Conservation (phyloP, 2,113 vertebrate genomes). For the Cyprinus carpio region DNA sequence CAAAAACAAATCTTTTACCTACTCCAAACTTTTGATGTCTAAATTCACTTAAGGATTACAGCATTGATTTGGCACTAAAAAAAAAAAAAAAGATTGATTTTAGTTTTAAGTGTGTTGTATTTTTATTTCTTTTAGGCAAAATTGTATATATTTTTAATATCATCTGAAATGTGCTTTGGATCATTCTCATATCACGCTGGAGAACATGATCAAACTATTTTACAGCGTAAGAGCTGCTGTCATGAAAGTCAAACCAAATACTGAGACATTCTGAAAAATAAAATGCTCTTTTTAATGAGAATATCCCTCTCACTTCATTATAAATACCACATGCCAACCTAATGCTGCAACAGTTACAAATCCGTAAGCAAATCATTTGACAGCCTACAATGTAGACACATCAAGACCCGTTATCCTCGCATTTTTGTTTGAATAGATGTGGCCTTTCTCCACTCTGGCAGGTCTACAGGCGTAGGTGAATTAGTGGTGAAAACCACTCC, state of each 20-base stretch:
- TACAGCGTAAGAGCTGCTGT: no score
- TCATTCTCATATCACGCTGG: no score
- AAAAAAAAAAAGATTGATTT: background rate
- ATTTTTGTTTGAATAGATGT: background rate
- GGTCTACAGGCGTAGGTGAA: background rate
- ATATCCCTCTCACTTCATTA: background rate
- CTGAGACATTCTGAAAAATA: no score
- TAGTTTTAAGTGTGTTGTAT: background rate
- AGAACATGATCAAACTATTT: no score
- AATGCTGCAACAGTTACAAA: background rate
- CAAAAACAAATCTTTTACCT: background rate
- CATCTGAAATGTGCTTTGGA: no score
- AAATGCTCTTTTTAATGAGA: background rate
- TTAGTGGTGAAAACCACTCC: constrained; percentile 7
- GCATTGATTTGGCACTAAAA: background rate
- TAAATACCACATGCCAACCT: background rate
- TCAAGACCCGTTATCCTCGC: background rate
- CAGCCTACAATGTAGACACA: background rate
- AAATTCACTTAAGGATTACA: no score
- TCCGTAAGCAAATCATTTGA: background rate
- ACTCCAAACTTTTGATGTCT: background rate
- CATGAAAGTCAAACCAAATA: no score
- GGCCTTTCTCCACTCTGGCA: background rate
- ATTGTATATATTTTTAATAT: background rate
- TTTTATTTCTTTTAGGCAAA: background rate